phyloP scores from a whole-genome alignment of 2,113 vertebrate species.

The Bos taurus region ARS-UCD2.0 NC_037328.1:120020001-120020500 shows the following conservation, averaged over 20 bases:
- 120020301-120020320: not conserved
- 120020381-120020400: not conserved
- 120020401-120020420: not conserved
- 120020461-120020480: not conserved
- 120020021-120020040: not conserved
- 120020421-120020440: not conserved
- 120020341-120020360: not conserved
- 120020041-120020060: not conserved
- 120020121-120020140: not conserved
- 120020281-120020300: not conserved
- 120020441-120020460: not conserved
- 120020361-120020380: not conserved
- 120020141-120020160: not conserved
- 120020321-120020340: not conserved
- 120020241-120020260: not conserved
- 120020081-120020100: not conserved
- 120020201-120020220: fast-evolving
- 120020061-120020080: not conserved
- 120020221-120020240: not conserved
- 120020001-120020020: not conserved
- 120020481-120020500: not conserved
- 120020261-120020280: not conserved
- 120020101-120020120: not conserved
- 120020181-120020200: not conserved
- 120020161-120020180: not conserved